Evolutionary conservation across 2,888 invertebrate genomes (phyloP).

Genomic region (Tipula lateralis): DNA sequence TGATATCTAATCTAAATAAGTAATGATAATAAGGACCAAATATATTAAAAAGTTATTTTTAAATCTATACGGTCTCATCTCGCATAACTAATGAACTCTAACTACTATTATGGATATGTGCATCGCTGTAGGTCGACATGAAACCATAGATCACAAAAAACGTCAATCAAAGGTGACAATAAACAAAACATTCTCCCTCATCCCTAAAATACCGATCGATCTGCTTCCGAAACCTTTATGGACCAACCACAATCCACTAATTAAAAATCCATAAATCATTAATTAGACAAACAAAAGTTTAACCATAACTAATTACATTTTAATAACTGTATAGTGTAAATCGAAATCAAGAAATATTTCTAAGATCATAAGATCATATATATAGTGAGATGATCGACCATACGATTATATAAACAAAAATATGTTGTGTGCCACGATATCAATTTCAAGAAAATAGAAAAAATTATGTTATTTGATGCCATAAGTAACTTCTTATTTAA

Average conservation of each 20-base stretch:
- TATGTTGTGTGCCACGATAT: background rate
- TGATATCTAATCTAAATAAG: no score
- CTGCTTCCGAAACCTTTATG: background rate
- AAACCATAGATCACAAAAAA: background rate
- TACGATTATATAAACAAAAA: background rate
- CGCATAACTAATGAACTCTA: background rate
- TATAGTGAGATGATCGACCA: background rate
- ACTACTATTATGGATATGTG: background rate
- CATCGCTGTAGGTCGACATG: background rate
- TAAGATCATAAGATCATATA: background rate
- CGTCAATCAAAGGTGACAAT: background rate
- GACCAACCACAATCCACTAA: background rate
- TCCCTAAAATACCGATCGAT: background rate
- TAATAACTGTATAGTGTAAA: background rate
- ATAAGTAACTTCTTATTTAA: background rate
- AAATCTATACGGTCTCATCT: no score
- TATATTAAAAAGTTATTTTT: no score
- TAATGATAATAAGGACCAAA: no score
- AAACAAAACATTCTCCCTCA: background rate
- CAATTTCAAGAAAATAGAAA: background rate
- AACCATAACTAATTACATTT: constrained; percentile 1
- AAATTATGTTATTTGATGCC: background rate
- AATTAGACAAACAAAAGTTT: background rate
- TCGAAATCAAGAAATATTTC: background rate
- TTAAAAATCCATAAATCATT: constrained; percentile 15